phyloP scores from a whole-genome alignment of 2,888 invertebrate species.

The Euzetes globulus region DNA sequence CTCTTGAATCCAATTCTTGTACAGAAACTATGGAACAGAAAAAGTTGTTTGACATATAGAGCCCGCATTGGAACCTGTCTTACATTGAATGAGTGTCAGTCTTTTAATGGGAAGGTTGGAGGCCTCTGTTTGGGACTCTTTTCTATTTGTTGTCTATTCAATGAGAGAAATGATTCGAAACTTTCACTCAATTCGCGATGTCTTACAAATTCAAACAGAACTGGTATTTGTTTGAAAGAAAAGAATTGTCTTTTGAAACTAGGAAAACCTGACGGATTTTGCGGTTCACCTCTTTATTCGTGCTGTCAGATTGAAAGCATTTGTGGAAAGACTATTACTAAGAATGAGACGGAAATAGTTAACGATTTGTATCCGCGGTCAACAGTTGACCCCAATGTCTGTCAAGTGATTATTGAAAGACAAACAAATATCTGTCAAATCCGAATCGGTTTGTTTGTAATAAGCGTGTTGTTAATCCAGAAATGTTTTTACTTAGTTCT shows the following conservation, averaged over 20 bases:
- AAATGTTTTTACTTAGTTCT: background rate
- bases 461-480: background rate
- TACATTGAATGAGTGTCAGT: background rate
- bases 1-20: background rate
- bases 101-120: background rate
- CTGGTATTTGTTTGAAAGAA: background rate
- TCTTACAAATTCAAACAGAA: background rate
- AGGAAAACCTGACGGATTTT: constrained; percentile 9
- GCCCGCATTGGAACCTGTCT: constrained; percentile 12
- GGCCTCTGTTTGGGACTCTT: constrained; percentile 1
- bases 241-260: background rate
- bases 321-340: constrained; percentile 38
- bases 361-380: constrained; percentile 25
- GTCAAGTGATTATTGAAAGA: constrained; percentile 4
- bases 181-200: background rate
- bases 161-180: no score
- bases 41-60: background rate
- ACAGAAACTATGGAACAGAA: background rate
- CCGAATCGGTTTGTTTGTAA: background rate
- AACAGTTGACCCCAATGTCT: constrained; percentile 7
- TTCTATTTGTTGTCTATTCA: background rate
- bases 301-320: background rate
- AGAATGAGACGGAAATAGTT: constrained; percentile 39
- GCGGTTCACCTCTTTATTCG: background rate
- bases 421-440: constrained; percentile 15